Base-by-base conservation (phyloP, 2,113 vertebrate species). In the Nasalis larvatus region DNA sequence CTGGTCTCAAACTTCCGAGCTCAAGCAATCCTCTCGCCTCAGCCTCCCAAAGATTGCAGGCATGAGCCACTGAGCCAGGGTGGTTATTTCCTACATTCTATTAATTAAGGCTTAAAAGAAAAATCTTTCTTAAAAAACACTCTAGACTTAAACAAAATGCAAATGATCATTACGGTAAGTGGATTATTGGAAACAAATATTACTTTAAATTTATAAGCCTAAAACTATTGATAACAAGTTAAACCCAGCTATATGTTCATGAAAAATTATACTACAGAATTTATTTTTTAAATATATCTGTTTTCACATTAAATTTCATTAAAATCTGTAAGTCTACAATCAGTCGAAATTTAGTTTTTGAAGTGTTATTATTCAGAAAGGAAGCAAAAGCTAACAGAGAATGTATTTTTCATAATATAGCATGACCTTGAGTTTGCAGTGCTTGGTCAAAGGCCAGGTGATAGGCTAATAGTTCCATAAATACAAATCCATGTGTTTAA, bases 251-350 rank as follows among this genome's bases (percentile, higher is more conserved):
- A 73, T 63, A 45, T 6, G 74, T 10, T 35, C 21, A 37, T 78
- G 18, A 92, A 40, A 95, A 95, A 88, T 71, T 84, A 78, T n/a
- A 80, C 66, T 89, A 60, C 42, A 94, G 76, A 93, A 16, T 87
- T 84, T 92, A 54, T 58, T 68, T 83, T 95, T 95, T 69, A 92
- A 95, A 90, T 82, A 3, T 49, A 69, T 47, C 25, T 47, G 8
- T 68, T 91, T 96, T 94, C 56, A 94, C 8, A 73, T 87, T 76
- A 85, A n/a, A 80, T 78, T 94, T 93, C 82, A 82, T 92, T 85
- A 95, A 81, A 96, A 87, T 71, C 20, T 95, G 0, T 76, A 88
- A 83, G 30, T 56, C 32, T 76, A 81, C 73, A 95, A 77, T 68
- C 58, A 96, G 60, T 68, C 82, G 58, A 89, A 96, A 78, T 3